phyloP scores from a whole-genome alignment of 2,113 vertebrate species.

The Stictonetta naevosa region DNA sequence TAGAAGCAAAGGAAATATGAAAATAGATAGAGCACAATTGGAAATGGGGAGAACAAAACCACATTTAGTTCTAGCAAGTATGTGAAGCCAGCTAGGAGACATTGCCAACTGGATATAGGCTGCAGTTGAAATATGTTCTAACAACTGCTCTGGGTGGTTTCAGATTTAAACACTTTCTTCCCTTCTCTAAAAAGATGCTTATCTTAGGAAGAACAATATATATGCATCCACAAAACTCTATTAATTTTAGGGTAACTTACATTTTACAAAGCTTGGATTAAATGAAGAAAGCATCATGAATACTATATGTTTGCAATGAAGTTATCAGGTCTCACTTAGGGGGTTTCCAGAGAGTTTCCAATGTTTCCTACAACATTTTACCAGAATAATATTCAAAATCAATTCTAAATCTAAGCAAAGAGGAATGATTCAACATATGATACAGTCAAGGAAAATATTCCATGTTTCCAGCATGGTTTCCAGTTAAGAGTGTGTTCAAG shows the following conservation, averaged over 20 bases:
- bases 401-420: background rate
- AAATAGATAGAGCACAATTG: background rate
- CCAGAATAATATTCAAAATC: background rate
- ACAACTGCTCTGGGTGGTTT: slow-evolving; percentile 23
- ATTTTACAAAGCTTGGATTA: background rate
- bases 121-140: slow-evolving; percentile 35
- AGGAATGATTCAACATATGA: background rate
- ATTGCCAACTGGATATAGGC: slow-evolving; percentile 22
- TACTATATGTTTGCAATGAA: background rate
- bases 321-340: background rate
- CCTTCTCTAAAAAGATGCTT: background rate
- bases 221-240: background rate
- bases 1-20: background rate
- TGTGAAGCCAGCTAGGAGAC: background rate
- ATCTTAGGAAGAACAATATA: background rate
- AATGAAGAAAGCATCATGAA: background rate
- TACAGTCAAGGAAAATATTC: background rate
- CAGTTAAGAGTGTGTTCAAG: background rate
- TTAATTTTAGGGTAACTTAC: background rate
- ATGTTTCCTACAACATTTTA: background rate
- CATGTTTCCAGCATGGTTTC: background rate
- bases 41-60: background rate
- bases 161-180: background rate
- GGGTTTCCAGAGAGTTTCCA: background rate
- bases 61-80: background rate